A percentile compares a stretch with the other conserved stretches of the same genome.
phyloP scores from a whole-genome alignment of 30 jellyfish, hydroid and myxozoan species.

The Turritopsis dohrnii region DNA sequence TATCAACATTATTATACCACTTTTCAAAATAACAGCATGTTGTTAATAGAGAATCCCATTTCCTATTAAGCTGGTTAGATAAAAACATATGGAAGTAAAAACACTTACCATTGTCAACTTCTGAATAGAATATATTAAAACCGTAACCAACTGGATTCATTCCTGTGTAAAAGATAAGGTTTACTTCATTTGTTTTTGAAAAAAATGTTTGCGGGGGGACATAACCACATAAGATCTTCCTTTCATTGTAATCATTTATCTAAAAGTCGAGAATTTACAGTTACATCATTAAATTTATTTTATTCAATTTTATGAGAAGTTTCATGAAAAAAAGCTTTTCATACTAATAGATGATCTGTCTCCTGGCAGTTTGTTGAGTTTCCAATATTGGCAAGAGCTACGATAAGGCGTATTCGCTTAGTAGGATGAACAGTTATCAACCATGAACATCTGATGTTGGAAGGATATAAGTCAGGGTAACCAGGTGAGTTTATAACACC shows the following conservation, averaged over 20 bases:
- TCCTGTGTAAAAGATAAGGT: not conserved
- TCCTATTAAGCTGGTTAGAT: too few species aligned
- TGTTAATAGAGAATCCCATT: too few species aligned
- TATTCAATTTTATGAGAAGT: not conserved
- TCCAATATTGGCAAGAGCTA: not conserved
- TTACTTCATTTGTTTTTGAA: slow-evolving; percentile 7
- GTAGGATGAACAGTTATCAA: not conserved
- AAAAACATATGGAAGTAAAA: not conserved
- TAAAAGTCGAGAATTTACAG: too few species aligned
- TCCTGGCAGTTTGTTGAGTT: not conserved
- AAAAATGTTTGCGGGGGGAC: not conserved
- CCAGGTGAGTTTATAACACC: slow-evolving; percentile 17
- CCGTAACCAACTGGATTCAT: not conserved
- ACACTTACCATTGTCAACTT: slow-evolving; percentile 2
- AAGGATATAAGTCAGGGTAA: slow-evolving; percentile 5
- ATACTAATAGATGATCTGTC: not conserved
- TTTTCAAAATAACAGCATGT: too few species aligned
- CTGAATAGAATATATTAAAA: slow-evolving; percentile 4
- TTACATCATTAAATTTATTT: too few species aligned
- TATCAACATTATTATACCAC: not conserved
- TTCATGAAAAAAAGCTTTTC: not conserved
- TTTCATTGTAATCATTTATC: not conserved
- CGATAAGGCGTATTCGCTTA: not conserved
- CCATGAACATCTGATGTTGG: slow-evolving; percentile 8
- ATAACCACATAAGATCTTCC: not conserved